Percentiles rank a stretch among this genome's conserved stretches.
These are phyloP conservation scores for Okamejei kenojei DNA, from an alignment of 2,797 vertebrate genomes.

Conservation along the genomic window DNA sequence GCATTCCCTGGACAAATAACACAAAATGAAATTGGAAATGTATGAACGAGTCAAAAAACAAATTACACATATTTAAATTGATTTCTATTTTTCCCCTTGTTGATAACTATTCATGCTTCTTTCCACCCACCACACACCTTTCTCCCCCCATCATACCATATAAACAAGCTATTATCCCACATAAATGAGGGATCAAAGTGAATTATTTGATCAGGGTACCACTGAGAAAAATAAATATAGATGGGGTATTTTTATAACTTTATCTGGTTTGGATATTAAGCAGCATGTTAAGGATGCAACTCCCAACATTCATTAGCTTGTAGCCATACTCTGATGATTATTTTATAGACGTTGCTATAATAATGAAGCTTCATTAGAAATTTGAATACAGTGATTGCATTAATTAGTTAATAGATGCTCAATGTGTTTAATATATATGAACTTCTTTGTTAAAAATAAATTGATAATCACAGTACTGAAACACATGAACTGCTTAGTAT, in stretches of 20 bases:
- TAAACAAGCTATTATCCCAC: too few relatives aligned
- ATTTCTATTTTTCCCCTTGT: not conserved
- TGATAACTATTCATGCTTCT: not conserved
- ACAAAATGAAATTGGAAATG: not conserved
- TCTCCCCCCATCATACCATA: not conserved
- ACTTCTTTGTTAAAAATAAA: not conserved
- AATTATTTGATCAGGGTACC: not conserved
- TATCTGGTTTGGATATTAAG: not conserved
- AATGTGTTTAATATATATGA: not conserved
- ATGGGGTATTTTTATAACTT: not conserved
- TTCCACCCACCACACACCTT: not conserved
- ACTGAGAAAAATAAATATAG: not conserved
- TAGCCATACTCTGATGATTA: not conserved
- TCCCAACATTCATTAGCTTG: not conserved
- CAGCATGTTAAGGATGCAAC: not conserved
- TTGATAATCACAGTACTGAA: not conserved
- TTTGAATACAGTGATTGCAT: not conserved
- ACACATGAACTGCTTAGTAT: not conserved
- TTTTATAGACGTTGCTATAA: not conserved
- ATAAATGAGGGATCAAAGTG: not conserved
- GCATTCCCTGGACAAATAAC: slow-evolving; percentile 8
- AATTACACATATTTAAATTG: not conserved
- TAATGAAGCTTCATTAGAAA: not conserved
- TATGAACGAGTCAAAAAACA: not conserved
- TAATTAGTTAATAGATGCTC: not conserved